phyloP scores from a whole-genome alignment of 2,888 invertebrate genomes.

The Mesoligia furuncula region DNA sequence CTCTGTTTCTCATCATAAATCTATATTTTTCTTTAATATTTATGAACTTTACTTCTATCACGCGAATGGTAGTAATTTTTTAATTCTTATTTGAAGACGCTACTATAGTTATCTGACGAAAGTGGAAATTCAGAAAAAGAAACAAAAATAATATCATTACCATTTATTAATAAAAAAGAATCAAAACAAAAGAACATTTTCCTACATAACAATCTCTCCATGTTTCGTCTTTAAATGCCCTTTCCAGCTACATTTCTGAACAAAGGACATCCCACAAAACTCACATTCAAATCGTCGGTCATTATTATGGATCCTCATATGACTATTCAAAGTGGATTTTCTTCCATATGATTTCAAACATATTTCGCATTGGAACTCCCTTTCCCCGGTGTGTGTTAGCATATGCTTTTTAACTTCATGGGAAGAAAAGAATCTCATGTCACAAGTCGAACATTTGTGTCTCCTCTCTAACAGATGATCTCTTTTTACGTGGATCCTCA shows the following conservation, averaged over 20 bases:
- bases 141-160: not conserved
- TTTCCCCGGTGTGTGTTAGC: slow-evolving; percentile 82
- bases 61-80: not conserved
- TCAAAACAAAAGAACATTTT: not conserved
- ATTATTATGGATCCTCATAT: slow-evolving; percentile 75
- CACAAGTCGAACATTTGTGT: slow-evolving; percentile 69
- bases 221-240: slow-evolving; percentile 74
- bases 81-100: not conserved
- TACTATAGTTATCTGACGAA: not conserved
- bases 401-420: slow-evolving; percentile 77
- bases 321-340: slow-evolving; percentile 75
- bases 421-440: slow-evolving; percentile 62
- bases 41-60: not conserved
- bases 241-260: slow-evolving; percentile 71
- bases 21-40: not conserved
- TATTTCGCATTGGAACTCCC: slow-evolving; percentile 79
- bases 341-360: slow-evolving; percentile 77
- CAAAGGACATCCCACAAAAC: slow-evolving; percentile 65
- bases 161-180: not conserved
- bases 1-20: not conserved
- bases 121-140: not conserved
- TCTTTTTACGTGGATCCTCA: slow-evolving; percentile 46
- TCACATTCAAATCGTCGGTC: slow-evolving; percentile 68
- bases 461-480: slow-evolving; percentile 69
- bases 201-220: slow-evolving; percentile 2